phyloP scores from a whole-genome alignment of 2,113 vertebrate genomes.

The Neoarius graeffei region DNA sequence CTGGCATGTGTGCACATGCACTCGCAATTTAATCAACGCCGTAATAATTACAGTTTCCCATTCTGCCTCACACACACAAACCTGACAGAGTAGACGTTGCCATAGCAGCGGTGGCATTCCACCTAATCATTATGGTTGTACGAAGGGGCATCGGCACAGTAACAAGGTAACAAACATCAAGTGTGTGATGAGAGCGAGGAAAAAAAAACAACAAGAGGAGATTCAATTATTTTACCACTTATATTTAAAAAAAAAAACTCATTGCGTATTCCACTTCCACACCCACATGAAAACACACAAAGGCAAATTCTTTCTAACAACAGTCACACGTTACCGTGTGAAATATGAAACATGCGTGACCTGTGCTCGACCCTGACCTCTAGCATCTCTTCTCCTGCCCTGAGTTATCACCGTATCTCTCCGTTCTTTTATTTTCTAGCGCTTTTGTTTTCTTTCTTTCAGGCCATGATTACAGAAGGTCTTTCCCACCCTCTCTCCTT shows the following conservation, averaged over 20 bases:
- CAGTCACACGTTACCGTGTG: not conserved
- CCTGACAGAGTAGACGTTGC: conserved; percentile 59
- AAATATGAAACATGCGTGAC: conserved; percentile 32
- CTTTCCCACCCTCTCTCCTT: conserved; percentile 41
- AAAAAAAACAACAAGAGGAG: conserved; percentile 11
- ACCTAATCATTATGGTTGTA: conserved; percentile 55
- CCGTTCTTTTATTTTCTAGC: conserved; percentile 55
- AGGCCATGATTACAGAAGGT: conserved; percentile 60
- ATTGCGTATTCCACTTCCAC: not conserved
- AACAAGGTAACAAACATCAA: conserved; percentile 46
- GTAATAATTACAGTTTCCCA: conserved; percentile 48
- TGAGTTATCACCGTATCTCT: conserved; percentile 61
- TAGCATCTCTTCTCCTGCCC: conserved; percentile 54
- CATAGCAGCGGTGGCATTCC: conserved; percentile 69
- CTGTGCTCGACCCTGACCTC: conserved; percentile 51
- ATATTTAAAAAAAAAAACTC: not conserved
- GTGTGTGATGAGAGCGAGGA: conserved; percentile 1
- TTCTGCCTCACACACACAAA: conserved; percentile 46
- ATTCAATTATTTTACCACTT: conserved; percentile 33
- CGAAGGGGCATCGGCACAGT: conserved; percentile 64
- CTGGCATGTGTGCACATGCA: not conserved
- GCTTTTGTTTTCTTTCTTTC: conserved; percentile 63
- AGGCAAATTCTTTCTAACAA: not conserved
- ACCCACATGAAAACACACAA: not conserved
- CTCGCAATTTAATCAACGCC: conserved; percentile 31